Conservation (phyloP, 2,888 invertebrate genomes). For the Caenorhabditis virilis region DNA sequence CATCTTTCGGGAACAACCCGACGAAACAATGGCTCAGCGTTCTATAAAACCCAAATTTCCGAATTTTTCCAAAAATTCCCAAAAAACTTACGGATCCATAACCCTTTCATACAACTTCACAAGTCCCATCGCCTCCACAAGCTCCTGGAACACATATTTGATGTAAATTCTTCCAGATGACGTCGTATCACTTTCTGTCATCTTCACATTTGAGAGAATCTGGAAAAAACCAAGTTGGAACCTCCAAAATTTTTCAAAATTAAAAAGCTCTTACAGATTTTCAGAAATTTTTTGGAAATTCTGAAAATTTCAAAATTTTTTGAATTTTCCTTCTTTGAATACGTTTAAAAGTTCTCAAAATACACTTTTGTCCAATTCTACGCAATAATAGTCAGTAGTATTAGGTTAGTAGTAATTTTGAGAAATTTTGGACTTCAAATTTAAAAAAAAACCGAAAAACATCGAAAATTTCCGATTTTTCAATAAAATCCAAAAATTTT, state of each 20-base stretch:
- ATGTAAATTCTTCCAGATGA: slow-evolving; percentile 96
- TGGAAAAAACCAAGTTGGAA: slow-evolving; percentile 67
- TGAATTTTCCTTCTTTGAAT: no score
- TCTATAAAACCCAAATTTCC: slow-evolving; percentile 72
- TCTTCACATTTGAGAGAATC: slow-evolving; percentile 83
- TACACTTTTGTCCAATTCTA: no score
- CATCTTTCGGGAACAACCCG: slow-evolving; percentile 91
- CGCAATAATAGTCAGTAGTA: no score
- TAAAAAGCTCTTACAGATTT: neutral
- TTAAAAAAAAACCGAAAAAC: neutral
- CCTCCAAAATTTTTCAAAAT: no score
- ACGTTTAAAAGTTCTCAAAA: no score
- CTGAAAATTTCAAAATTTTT: no score
- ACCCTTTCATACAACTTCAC: slow-evolving; percentile 86
- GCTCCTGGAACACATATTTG: slow-evolving; percentile 90
- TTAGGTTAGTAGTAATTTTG: no score
- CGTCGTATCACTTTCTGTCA: slow-evolving; percentile 96
- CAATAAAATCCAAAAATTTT: neutral
- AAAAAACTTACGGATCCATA: slow-evolving; percentile 81
- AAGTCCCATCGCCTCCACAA: slow-evolving; percentile 94
- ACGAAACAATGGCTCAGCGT: slow-evolving; percentile 84
- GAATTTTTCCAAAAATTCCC: neutral
- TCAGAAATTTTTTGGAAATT: neutral
- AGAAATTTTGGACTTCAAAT: neutral
- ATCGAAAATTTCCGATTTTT: neutral